A percentile compares a stretch with the other conserved stretches of the same genome.
phyloP scores from a whole-genome alignment of 2,113 vertebrate genomes.

The Oreochromis niloticus region DNA sequence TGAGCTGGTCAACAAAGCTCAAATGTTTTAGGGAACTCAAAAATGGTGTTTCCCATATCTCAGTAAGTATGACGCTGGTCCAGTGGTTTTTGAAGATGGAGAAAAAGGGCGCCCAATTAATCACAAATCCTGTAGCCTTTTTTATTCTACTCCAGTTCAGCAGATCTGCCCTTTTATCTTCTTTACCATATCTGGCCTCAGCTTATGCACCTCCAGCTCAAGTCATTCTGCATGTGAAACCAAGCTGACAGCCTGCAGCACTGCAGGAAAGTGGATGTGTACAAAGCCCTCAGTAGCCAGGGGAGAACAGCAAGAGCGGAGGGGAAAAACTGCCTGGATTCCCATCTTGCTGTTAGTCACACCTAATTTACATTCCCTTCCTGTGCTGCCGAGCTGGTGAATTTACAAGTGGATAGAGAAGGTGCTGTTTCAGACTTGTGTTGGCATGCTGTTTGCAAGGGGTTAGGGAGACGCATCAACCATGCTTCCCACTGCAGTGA shows the following conservation, averaged over 20 bases:
- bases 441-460: conserved; percentile 57
- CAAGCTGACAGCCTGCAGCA: conserved; percentile 50
- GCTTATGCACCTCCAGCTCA: conserved; percentile 34
- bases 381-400: conserved; percentile 50
- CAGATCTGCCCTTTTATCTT: conserved; percentile 14
- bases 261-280: conserved; percentile 57
- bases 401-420: conserved; percentile 67
- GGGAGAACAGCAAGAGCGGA: conserved; percentile 39
- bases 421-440: conserved; percentile 57
- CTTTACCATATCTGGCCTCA: conserved; percentile 15
- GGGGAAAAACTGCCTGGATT: conserved; percentile 41
- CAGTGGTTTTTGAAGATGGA: neutral
- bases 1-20: neutral
- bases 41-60: conserved; percentile 1
- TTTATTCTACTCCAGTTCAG: conserved; percentile 9
- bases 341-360: conserved; percentile 67
- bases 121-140: conserved; percentile 1
- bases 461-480: conserved; percentile 40
- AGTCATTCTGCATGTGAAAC: conserved; percentile 46
- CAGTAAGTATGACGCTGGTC: neutral
- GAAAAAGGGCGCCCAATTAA: conserved; percentile 1
- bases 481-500: conserved; percentile 39
- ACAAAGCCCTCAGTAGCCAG: conserved; percentile 50
- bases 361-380: conserved; percentile 69
- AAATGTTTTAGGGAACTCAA: neutral